Percentiles rank a stretch among this genome's conserved stretches.
phyloP scores from a whole-genome alignment of 92 coral and sea anemone species.

The Micromussa lordhowensis region DNA sequence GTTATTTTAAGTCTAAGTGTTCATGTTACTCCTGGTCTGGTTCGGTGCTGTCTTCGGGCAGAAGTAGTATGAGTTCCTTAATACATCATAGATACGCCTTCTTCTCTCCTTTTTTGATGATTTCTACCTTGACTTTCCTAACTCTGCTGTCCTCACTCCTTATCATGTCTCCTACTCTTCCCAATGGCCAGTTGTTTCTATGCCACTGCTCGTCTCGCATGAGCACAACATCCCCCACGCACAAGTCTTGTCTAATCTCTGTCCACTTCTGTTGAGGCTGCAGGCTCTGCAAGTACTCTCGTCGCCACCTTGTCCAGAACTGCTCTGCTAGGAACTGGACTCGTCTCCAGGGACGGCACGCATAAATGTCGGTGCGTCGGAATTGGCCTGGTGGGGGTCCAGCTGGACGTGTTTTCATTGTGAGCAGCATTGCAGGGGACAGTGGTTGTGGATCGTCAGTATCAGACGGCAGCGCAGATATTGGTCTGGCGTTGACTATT shows the following conservation, averaged over 20 bases:
- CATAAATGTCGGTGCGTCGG: constrained; percentile 17
- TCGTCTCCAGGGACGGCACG: constrained; percentile 23
- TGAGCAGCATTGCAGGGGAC: constrained; percentile 39
- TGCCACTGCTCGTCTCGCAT: neutral
- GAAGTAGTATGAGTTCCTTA: constrained; percentile 14
- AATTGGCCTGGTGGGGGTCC: constrained; percentile 54
- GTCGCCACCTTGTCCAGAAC: constrained; percentile 35
- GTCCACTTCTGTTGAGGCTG: constrained; percentile 41
- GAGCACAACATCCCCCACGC: too few species aligned
- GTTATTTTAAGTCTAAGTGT: too few species aligned
- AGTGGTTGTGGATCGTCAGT: constrained; percentile 50
- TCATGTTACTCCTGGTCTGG: neutral
- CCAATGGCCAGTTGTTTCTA: constrained; percentile 25
- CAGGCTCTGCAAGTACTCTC: constrained; percentile 47
- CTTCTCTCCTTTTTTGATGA: neutral
- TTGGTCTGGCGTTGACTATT: constrained; percentile 49
- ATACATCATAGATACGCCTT: neutral
- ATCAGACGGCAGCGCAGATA: constrained; percentile 42
- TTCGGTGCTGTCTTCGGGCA: neutral
- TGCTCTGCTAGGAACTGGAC: neutral
- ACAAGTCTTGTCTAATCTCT: neutral
- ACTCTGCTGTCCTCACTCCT: constrained; percentile 10
- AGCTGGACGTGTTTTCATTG: constrained; percentile 38
- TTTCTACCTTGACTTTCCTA: neutral
- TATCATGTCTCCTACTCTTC: constrained; percentile 1